phyloP scores from a whole-genome alignment of 2,797 vertebrate genomes.

The Anisognathus igniventris region DNA sequence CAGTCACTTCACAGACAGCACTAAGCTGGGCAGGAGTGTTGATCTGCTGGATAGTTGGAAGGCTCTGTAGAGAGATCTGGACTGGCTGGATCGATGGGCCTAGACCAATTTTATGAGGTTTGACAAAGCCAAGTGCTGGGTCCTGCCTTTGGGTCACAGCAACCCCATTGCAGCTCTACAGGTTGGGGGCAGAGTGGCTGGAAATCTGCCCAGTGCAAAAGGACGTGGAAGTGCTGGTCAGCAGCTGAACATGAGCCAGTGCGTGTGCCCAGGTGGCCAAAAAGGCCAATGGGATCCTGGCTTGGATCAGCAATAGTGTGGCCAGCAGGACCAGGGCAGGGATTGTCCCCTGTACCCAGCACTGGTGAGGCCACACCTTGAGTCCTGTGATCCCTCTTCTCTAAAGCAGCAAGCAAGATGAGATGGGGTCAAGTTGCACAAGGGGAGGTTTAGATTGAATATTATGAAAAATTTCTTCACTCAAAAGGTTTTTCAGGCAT shows the following conservation, averaged over 20 bases:
- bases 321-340: neutral
- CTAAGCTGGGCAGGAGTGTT: neutral
- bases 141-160: neutral
- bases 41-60: neutral
- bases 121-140: neutral
- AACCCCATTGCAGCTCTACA: neutral
- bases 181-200: neutral
- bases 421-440: neutral
- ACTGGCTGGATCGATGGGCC: accelerated
- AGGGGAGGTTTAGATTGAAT: neutral
- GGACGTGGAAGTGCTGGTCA: neutral
- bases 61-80: neutral
- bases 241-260: neutral
- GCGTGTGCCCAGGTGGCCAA: neutral
- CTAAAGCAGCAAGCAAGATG: neutral
- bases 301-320: accelerated
- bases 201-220: neutral
- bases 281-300: neutral
- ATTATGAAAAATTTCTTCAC: neutral
- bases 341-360: accelerated
- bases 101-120: neutral
- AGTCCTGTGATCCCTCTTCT: neutral
- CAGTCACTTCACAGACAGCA: neutral
- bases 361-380: accelerated
- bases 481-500: neutral